Evolutionary conservation across 2,888 invertebrate species (phyloP).

Genomic region (Yponomeuta malinellus): DNA sequence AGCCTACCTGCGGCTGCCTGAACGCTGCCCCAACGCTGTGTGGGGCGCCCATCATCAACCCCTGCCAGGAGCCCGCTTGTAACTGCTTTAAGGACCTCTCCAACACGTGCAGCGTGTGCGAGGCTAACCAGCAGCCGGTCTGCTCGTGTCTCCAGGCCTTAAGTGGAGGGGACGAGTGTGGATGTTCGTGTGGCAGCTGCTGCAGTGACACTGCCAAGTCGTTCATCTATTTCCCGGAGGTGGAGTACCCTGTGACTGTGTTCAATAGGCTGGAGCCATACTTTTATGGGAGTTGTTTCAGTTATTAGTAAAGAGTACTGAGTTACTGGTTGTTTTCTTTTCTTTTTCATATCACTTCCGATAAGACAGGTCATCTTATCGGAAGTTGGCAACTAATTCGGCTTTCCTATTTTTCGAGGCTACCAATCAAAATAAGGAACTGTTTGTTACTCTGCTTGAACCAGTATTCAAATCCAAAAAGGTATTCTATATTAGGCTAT

Average conservation of each 20-base stretch:
- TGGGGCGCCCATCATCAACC: conserved; percentile 4
- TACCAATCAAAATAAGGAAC: neutral
- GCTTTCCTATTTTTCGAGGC: neutral
- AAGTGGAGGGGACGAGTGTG: conserved; percentile 3
- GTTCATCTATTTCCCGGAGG: conserved; percentile 47
- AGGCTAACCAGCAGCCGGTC: conserved; percentile 22
- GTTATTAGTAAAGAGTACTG: conserved; percentile 5
- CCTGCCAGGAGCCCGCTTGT: conserved; percentile 22
- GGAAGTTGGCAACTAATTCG: neutral
- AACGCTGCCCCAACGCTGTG: conserved; percentile 16
- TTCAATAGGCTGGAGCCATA: conserved; percentile 38
- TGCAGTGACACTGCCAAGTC: conserved; percentile 27
- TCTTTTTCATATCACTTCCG: neutral
- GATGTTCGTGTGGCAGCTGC: conserved; percentile 20
- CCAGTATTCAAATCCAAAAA: too few relatives aligned
- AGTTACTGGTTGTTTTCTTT: neutral
- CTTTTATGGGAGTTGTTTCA: conserved; percentile 31
- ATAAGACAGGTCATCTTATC: neutral
- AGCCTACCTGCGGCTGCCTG: conserved; percentile 24
- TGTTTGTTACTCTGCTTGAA: too few relatives aligned
- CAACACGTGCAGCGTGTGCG: conserved; percentile 29
- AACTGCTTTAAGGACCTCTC: conserved; percentile 30
- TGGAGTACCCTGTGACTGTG: conserved; percentile 40
- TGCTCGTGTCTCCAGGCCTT: conserved; percentile 24
- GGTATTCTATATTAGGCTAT: too few relatives aligned